Percentiles rank a stretch among this genome's conserved stretches.
phyloP scores from a whole-genome alignment of 2,888 invertebrate species.

The Eupithecia exiguata region DNA sequence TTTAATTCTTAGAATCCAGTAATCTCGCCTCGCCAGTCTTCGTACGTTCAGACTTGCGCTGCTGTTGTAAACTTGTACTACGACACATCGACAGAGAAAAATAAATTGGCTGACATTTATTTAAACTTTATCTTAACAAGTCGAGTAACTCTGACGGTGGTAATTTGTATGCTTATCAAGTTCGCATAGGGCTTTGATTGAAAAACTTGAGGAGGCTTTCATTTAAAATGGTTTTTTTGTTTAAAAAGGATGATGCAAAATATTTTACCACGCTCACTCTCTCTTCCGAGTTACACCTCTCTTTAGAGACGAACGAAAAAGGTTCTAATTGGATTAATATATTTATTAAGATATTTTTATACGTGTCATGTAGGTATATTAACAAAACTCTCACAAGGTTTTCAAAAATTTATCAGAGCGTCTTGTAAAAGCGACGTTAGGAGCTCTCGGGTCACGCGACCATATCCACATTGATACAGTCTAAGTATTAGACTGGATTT shows the following conservation, averaged over 20 bases:
- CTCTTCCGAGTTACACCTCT: background rate
- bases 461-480: too few species aligned
- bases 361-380: too few species aligned
- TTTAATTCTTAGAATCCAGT: too few species aligned
- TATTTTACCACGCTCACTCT: background rate
- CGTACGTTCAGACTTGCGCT: background rate
- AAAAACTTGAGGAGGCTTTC: constrained; percentile 13
- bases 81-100: constrained; percentile 5
- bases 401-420: too few species aligned
- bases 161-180: constrained; percentile 34
- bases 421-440: too few species aligned
- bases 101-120: constrained; percentile 26
- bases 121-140: constrained; percentile 30
- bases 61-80: background rate
- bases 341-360: too few species aligned
- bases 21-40: too few species aligned
- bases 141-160: constrained; percentile 8
- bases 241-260: background rate
- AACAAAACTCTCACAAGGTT: too few species aligned
- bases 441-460: too few species aligned
- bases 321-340: too few species aligned
- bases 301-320: background rate
- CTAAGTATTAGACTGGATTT: too few species aligned
- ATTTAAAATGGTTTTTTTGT: background rate
- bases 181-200: constrained; percentile 26